phyloP scores from a whole-genome alignment of 1,140 invertebrate genomes.

The Brachionus calyciflorus region DNA sequence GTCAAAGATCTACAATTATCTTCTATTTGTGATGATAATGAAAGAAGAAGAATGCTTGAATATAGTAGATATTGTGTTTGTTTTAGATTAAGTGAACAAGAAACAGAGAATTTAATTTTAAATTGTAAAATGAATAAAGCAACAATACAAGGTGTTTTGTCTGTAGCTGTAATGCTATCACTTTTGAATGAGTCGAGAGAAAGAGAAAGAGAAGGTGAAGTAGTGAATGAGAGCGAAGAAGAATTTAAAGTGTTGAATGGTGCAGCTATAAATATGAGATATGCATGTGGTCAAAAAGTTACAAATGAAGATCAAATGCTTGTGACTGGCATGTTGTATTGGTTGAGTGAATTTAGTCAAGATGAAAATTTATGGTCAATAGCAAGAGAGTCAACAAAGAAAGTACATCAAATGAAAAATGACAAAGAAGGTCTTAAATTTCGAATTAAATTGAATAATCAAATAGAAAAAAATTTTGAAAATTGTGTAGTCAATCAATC shows the following conservation, averaged over 20 bases:
- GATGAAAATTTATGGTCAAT: constrained; percentile 7
- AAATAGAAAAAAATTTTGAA: no score
- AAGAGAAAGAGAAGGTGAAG: no score
- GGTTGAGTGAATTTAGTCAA: background rate
- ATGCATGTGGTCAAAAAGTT: background rate
- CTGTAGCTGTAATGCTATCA: constrained; percentile 12
- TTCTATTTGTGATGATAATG: no score
- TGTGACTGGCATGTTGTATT: background rate
- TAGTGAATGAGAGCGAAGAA: no score
- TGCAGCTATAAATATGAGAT: background rate
- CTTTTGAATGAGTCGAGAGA: background rate
- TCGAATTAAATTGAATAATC: background rate
- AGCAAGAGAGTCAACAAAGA: background rate
- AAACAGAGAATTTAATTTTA: background rate
- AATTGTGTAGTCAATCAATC: no score
- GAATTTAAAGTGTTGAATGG: background rate
- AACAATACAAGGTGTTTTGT: background rate
- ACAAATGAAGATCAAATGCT: constrained; percentile 8
- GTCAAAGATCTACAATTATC: background rate
- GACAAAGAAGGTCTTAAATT: background rate
- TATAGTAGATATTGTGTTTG: background rate
- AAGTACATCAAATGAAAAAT: constrained; percentile 21
- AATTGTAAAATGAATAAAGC: no score
- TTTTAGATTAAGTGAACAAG: background rate
- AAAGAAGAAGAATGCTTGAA: background rate